These are phyloP conservation scores for Pissodes strobi DNA, from an alignment of 1,140 invertebrate genomes.

Conservation along the genomic window DNA sequence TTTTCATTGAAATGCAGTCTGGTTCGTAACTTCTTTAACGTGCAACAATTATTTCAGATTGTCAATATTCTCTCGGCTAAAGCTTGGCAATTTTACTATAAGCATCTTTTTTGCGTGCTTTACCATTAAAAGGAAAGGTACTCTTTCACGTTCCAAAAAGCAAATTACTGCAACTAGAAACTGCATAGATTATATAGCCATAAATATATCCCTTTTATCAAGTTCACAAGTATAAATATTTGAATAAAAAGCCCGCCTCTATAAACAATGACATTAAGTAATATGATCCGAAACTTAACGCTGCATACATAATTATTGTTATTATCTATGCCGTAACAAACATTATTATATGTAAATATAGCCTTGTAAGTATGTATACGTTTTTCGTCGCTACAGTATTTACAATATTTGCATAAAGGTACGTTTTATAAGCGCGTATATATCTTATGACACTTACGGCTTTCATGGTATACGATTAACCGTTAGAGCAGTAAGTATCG, in stretches of 20 bases:
- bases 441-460: slow-evolving; percentile 18
- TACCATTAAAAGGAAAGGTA: too few relatives aligned
- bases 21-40: too few relatives aligned
- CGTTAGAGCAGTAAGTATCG: slow-evolving; percentile 6
- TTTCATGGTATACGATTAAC: neutral
- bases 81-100: too few relatives aligned
- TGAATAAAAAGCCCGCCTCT: neutral
- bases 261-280: neutral
- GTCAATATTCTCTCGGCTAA: too few relatives aligned
- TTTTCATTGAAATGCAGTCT: too few relatives aligned
- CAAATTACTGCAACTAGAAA: too few relatives aligned
- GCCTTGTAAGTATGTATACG: slow-evolving; percentile 19
- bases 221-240: too few relatives aligned
- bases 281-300: slow-evolving; percentile 7
- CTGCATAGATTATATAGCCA: too few relatives aligned
- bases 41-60: too few relatives aligned
- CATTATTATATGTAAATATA: slow-evolving; percentile 24
- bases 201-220: too few relatives aligned
- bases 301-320: slow-evolving; percentile 20
- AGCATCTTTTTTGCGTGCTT: too few relatives aligned
- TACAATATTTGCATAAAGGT: slow-evolving; percentile 17
- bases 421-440: slow-evolving; percentile 5
- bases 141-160: too few relatives aligned
- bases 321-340: slow-evolving; percentile 25
- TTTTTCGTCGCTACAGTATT: slow-evolving; percentile 6